Base-by-base conservation (phyloP, 2,797 vertebrate species). In the Sebastes baramenuke region DNA sequence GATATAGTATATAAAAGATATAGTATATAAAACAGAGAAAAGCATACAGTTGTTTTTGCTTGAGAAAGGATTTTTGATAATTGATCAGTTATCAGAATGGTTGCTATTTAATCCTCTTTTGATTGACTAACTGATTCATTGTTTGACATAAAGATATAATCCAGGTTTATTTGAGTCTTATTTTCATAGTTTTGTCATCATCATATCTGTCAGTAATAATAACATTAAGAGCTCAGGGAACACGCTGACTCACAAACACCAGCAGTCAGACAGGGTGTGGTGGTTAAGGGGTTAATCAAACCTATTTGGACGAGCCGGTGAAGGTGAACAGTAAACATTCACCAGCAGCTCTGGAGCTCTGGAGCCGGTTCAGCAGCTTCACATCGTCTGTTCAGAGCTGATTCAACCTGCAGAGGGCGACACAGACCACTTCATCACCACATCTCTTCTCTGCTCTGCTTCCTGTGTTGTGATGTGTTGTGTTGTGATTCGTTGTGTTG, bases 401-500 rank as follows among this genome's bases (percentile, higher is more conserved):
- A 4, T 42, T 49, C 11, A 16, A 3, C 85, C 89, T 32, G 71
- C 66, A 91, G 87, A 65, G 87, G 89, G 92, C 34, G 67, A 56
- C 85, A 85, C 38, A 91, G 69, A 74, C 82, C 67, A 61, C 2
- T 4, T 70, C 11, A 49, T 73, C 6, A n/a, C 9, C 18, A 0
- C 7, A 4, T n/a, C 24, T 68, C 8, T 16, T 12, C 7, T 22
- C 11, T 27, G 0, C 13, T 70, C 42, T 69, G 2, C 12, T 67
- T 2, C 14, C n/a, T 77, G 30, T 82, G 11, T 29, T 77, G 36
- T 86, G 58, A 1, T 18, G 4, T 34, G 29, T 74, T 18, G 25
- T 25, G 25, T 74, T 25, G 6, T 55, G 29, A n/a, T n/a, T n/a
- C n/a, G n/a, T n/a, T 10, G 32, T 32, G 32, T 30, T 8, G 30